Evolutionary conservation across 2,113 vertebrate genomes (phyloP), one percentile per base, ranked within the genome.

Genomic region (Romanogobio albipinnatus): DNA sequence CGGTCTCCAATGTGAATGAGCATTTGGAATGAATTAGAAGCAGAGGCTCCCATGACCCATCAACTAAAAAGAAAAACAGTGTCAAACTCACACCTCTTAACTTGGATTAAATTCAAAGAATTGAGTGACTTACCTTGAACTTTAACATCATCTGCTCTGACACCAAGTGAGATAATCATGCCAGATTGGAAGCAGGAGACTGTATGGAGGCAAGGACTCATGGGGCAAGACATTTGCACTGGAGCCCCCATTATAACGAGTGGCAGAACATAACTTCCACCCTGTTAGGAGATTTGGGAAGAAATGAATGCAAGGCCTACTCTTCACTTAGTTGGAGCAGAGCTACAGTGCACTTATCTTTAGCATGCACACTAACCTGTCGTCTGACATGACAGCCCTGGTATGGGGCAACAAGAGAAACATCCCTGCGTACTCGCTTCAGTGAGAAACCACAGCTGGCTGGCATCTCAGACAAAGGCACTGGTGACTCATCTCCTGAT

Each of bases 371-470:
- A 53, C 45, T 15, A n/a, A 81, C 91, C 88, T 90, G 81, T 73
- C 86, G 62, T 64, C 53, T 66, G 29, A 93, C 87, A 80, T 89
- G 58, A 53, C 92, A 93, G 66, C 88, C 84, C 19, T 66, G 47
- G 64, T 92, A 91, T 2, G 86, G 87, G 80, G 88, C 84, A n/a
- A 74, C n/a, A 17, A 90, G 89, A 10, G 47, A 68, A 22, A 91
- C 61, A 24, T 91, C 83, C 76, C 91, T 88, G 3, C 82, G 83
- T 2, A 61, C 86, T 56, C 89, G 76, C 71, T 62, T 89, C 59
- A 90, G 49, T 45, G 89, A 91, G 26, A 85, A 90, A 33, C 90
- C 91, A 87, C 92, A 92, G 24, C 70, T 39, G 2, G 86, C 45
- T 6, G 89, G 84, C 79, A 92, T 89, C 26, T 77, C 76, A 62